Evolutionary conservation across 1,140 invertebrate genomes (phyloP).

Genomic region (Drosophila miranda): DNA sequence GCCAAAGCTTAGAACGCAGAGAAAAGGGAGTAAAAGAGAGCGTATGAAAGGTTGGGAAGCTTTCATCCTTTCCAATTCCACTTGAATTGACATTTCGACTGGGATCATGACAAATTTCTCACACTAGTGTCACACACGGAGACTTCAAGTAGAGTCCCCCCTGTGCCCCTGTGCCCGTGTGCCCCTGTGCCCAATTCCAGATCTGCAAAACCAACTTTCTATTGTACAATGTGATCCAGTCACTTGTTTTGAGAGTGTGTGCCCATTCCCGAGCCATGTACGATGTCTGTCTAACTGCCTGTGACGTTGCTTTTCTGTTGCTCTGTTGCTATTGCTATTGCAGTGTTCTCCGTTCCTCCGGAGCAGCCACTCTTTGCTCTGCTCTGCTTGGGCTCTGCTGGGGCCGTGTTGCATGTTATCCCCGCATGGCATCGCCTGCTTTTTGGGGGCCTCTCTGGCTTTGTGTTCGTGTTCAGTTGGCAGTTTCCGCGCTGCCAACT

Average conservation of each 20-base stretch:
- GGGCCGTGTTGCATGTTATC: conserved; percentile 38
- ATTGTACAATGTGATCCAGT: conserved; percentile 57
- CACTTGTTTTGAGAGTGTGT: conserved; percentile 59
- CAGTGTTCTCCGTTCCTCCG: no score
- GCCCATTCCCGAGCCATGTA: conserved; percentile 41
- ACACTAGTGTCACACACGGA: conserved; percentile 39
- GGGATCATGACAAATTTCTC: conserved; percentile 37
- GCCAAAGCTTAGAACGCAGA: no score
- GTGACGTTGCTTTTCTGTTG: conserved; percentile 47
- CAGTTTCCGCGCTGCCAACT: conserved; percentile 72
- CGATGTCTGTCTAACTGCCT: conserved; percentile 69
- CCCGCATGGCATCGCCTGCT: conserved; percentile 10
- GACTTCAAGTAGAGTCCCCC: not conserved
- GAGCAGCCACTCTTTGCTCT: conserved; percentile 30
- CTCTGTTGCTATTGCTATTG: conserved; percentile 1
- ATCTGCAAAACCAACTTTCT: conserved; percentile 53
- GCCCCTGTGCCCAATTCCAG: conserved; percentile 34
- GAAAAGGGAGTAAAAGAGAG: no score
- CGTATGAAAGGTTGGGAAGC: no score
- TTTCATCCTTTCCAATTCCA: no score
- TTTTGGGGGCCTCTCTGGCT: conserved; percentile 34
- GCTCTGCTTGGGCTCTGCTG: not conserved
- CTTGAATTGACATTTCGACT: not conserved
- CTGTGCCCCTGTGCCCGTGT: no score
- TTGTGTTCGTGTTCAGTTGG: conserved; percentile 66